A percentile compares a stretch with the other conserved stretches of the same genome.
These are phyloP conservation scores for Dendrolimus pini DNA, from an alignment of 2,888 invertebrate genomes.

Conservation along the genomic window DNA sequence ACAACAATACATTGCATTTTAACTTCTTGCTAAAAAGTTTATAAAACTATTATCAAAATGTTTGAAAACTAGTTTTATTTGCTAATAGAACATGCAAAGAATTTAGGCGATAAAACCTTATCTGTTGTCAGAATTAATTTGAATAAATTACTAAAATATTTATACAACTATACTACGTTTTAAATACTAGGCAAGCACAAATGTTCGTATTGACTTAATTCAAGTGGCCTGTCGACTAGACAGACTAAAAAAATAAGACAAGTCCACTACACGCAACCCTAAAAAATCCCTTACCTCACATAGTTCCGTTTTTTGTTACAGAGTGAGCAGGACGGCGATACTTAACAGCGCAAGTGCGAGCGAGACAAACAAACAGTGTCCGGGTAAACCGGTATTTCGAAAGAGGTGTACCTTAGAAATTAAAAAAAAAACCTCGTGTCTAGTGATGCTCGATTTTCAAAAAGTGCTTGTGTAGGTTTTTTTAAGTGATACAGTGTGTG, in stretches of 20 bases:
- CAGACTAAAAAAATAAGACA: constrained; percentile 19
- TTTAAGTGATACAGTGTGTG: constrained; percentile 10
- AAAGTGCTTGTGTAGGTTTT: constrained; percentile 32
- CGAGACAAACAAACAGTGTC: constrained; percentile 19
- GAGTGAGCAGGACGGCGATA: constrained; percentile 32
- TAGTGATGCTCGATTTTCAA: constrained; percentile 53
- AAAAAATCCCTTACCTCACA: constrained; percentile 28
- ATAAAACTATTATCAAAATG: too few species aligned
- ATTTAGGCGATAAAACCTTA: too few species aligned
- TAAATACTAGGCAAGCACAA: too few species aligned
- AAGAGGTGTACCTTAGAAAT: constrained; percentile 37
- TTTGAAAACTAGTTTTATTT: too few species aligned
- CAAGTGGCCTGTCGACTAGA: constrained; percentile 3
- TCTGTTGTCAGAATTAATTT: too few species aligned
- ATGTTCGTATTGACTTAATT: background rate
- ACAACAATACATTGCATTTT: too few species aligned
- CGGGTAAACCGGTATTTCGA: constrained; percentile 3
- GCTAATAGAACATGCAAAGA: too few species aligned
- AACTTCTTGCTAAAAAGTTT: too few species aligned
- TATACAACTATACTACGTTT: too few species aligned
- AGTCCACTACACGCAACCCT: constrained; percentile 7
- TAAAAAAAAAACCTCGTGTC: constrained; percentile 18
- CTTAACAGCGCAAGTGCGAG: constrained; percentile 12
- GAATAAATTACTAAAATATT: too few species aligned
- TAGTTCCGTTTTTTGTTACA: constrained; percentile 61